Evolutionary conservation across 2,888 invertebrate genomes (phyloP), one percentile per base, ranked within the genome.

Genomic region (Meandrusa payeni): DNA sequence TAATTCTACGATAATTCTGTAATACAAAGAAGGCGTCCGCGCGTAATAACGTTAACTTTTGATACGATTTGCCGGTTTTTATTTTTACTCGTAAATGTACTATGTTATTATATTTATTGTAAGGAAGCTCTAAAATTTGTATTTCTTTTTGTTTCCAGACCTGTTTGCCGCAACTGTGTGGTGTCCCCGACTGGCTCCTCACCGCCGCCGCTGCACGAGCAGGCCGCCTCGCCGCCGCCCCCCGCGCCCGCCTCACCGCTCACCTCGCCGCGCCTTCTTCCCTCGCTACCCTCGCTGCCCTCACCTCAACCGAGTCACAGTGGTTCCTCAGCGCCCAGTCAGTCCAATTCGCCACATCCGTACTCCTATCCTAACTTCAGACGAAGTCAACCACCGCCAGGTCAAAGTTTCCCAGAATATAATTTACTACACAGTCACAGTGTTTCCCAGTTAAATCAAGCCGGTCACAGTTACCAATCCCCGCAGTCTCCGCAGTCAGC

Each of bases 161-260:
- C 95, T 59, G 93, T 95, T 69, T 95, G 94, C 87, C 91, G 94
- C 48, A 94, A 94, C 88, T 95, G 94, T 89, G 93, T 93, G 77
- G 86, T 89, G 19, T 86, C 89, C 28, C 89, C 85, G 41, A 88
- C 89, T 13, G 71, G 86, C 0, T 82, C 86, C 2, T 79, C 85
- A 1, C 81, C 85, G 0, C 86, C 83, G 2, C 85, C 79, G 1
- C 72, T 77, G 1, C 78, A 77, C 57, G 78, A 79, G 59, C 70
- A 66, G 44, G 62, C 74, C 2, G 64, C 74, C 37, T 81, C 75
- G 20, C 86, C 85, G 0, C 83, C 83, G 1, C 81, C 81, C 0
- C 81, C 78, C 0, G 76, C 83, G 2, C 78, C 86, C 0, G 66
- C 85, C 2, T 75, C 86, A 1, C 55, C 65, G 44, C 60, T 39